These are phyloP conservation scores for Mohoua ochrocephala DNA, from an alignment of 2,113 vertebrate species.

Conservation along the genomic window DNA sequence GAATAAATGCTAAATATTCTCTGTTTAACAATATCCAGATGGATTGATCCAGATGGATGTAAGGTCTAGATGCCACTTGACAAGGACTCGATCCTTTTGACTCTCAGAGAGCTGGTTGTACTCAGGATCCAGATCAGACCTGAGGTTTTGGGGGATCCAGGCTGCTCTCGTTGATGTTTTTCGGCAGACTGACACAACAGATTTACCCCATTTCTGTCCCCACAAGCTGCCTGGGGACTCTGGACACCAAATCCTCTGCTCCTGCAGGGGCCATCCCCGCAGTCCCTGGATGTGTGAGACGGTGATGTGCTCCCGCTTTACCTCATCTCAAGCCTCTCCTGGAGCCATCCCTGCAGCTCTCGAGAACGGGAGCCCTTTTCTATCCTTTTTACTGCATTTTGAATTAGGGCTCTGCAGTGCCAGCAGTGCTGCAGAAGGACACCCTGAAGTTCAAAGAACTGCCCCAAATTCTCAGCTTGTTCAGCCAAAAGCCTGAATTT, in stretches of 20 bases:
- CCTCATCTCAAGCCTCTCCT: neutral
- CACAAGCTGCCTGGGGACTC: neutral
- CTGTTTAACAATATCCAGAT: neutral
- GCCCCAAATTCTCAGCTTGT: neutral
- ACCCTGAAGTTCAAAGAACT: neutral
- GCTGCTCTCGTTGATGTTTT: neutral
- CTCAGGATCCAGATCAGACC: fast-evolving
- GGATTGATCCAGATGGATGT: neutral
- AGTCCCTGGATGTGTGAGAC: too few species aligned
- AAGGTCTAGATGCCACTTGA: neutral
- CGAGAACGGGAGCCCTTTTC: neutral
- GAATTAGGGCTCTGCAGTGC: neutral
- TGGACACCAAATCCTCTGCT: neutral
- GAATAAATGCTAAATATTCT: neutral
- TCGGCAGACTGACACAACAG: neutral
- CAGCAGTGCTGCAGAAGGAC: neutral
- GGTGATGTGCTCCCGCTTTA: neutral
- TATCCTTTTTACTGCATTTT: neutral
- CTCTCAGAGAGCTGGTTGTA: neutral
- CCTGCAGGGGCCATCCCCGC: neutral
- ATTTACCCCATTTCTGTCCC: neutral
- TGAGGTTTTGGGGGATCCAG: neutral
- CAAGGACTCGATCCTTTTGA: neutral
- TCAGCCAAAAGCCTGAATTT: neutral
- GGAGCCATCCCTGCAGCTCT: neutral